Evolutionary conservation across 2,888 invertebrate genomes (phyloP).

Genomic region (Deroplatys truncata): DNA sequence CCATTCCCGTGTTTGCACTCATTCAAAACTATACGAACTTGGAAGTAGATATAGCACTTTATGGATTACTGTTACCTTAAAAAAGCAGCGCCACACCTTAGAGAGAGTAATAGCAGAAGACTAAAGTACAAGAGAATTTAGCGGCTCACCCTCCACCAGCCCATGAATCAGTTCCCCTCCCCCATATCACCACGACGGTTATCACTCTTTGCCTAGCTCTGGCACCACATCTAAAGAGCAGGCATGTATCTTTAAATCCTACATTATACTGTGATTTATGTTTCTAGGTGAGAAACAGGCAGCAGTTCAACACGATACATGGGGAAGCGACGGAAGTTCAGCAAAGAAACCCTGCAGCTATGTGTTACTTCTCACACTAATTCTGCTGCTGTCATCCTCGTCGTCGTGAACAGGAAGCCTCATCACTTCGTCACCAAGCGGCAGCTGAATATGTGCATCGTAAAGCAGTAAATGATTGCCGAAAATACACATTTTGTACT

Average conservation of each 20-base stretch:
- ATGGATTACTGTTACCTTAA: too few relatives aligned
- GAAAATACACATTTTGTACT: background rate
- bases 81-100: background rate
- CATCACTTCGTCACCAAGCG: background rate
- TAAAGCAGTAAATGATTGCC: background rate
- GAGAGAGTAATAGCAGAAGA: background rate
- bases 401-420: background rate
- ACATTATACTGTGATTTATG: background rate
- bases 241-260: background rate
- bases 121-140: background rate
- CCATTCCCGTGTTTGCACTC: too few relatives aligned
- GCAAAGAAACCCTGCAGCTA: background rate
- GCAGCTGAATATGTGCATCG: background rate
- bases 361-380: background rate
- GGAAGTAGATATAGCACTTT: too few relatives aligned
- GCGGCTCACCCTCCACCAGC: background rate
- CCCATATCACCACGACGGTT: background rate
- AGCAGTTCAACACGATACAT: slow-evolving; percentile 59
- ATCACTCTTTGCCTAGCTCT: background rate
- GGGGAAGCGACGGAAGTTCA: slow-evolving; percentile 48
- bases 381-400: background rate
- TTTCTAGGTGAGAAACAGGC: slow-evolving; percentile 57
- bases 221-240: background rate
- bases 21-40: too few relatives aligned
- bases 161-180: background rate